A percentile compares a stretch with the other conserved stretches of the same genome.
These are phyloP conservation scores for Erethizon dorsatum DNA, from an alignment of 2,797 vertebrate species.

Conservation along the genomic window DNA sequence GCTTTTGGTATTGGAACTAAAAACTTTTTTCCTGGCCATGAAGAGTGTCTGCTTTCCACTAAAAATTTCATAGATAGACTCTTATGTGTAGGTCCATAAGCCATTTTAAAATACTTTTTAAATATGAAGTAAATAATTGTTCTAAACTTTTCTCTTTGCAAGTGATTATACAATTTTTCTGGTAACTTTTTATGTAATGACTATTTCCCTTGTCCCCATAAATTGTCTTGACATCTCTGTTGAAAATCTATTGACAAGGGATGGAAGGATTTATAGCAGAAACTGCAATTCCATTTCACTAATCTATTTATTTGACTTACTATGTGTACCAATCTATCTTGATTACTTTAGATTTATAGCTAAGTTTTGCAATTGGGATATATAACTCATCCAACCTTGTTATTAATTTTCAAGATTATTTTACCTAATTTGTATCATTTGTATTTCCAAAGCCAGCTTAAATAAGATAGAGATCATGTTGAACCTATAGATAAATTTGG, in stretches of 20 bases:
- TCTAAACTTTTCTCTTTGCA: background rate
- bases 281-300: background rate
- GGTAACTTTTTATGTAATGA: background rate
- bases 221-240: background rate
- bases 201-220: background rate
- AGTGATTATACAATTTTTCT: background rate
- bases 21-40: background rate
- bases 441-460: background rate
- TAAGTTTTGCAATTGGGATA: background rate
- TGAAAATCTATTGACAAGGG: conserved; percentile 4
- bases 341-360: background rate
- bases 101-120: background rate
- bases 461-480: background rate
- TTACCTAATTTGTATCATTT: background rate
- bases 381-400: background rate
- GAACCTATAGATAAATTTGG: background rate
- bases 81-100: background rate
- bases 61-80: background rate
- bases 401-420: conserved; percentile 23
- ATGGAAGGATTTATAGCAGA: background rate
- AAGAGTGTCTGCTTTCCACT: background rate
- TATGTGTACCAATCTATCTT: background rate
- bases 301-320: background rate
- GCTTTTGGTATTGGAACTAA: background rate
- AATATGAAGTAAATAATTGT: background rate